Evolutionary conservation across 2,888 invertebrate species (phyloP).

Genomic region (Volucella inanis): DNA sequence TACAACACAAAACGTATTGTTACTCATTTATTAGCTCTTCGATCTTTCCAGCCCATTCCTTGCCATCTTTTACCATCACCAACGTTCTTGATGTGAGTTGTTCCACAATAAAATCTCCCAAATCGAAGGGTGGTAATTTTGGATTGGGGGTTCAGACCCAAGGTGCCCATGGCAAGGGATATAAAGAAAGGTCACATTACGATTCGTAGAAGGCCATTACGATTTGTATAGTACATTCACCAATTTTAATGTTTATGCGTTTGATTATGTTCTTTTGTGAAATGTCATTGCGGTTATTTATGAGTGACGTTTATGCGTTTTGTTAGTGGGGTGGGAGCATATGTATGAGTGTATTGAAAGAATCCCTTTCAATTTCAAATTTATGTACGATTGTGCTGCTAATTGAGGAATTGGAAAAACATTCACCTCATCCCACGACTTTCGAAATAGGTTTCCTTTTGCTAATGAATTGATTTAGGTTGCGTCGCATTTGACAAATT

Average conservation of each 20-base stretch:
- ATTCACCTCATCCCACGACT: constrained; percentile 2
- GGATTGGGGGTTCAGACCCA: background rate
- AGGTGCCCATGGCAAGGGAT: background rate
- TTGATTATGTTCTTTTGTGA: constrained; percentile 71
- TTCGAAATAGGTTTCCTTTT: constrained; percentile 28
- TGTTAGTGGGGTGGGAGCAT: background rate
- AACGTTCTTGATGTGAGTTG: constrained; percentile 59
- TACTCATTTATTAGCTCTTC: constrained; percentile 68
- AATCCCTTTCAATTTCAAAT: constrained; percentile 34
- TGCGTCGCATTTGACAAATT: constrained; percentile 16
- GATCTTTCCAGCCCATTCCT: too few species aligned
- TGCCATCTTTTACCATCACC: background rate
- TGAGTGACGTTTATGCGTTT: constrained; percentile 47
- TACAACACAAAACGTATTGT: constrained; percentile 67
- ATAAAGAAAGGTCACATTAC: constrained; percentile 13
- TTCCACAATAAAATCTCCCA: constrained; percentile 47
- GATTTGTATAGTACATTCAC: constrained; percentile 57
- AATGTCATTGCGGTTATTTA: constrained; percentile 69
- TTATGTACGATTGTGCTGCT: constrained; percentile 50
- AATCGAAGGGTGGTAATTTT: constrained; percentile 33
- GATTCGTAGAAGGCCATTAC: constrained; percentile 48
- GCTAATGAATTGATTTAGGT: constrained; percentile 35
- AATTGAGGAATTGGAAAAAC: constrained; percentile 56
- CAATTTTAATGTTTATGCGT: constrained; percentile 69
- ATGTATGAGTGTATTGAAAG: constrained; percentile 25